Evolutionary conservation across 2,888 invertebrate genomes (phyloP), one percentile per base, ranked within the genome.

Genomic region (Ditula angustiorana): DNA sequence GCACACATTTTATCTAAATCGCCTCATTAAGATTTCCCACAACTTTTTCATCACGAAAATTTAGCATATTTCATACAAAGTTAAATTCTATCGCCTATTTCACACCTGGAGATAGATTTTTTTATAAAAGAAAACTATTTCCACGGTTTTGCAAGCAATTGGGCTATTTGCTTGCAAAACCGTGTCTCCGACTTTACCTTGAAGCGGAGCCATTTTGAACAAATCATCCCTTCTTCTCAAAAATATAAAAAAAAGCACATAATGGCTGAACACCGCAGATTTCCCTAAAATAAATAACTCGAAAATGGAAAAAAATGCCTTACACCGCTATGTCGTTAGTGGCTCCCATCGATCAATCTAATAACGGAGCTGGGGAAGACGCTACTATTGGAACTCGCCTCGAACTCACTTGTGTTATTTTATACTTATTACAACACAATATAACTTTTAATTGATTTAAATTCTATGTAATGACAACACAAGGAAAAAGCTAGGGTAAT

Each of bases 291-390:
- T 64, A 64, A 59, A 64, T 64, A 59, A 59, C 64, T 47, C 28
- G 46, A 64, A 64, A 64, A 59, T 64, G 59, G 35, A 47, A 59
- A 59, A 56, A 63, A 64, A 63, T 58, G 64, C 59, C 53, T 59
- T 64, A 64, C 64, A 64, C 52, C 28, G 64, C 64, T 59, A 53
- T 53, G 64, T 64, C 64, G 64, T 64, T 64, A 64, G 59, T 35
- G 59, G 37, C 28, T 47, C 58, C 64, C 58, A 64, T 64, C 64
- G 64, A 64, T 64, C 64, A 64, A 64, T 64, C 58, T 64, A 64
- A 64, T 64, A 64, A 64, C 63, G 53, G 63, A 64, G 50, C 37
- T 28, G 21, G 59, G 52, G 52, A 24, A 26, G 2, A 21, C 5
- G 2, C 24, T 64, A 59, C 64, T 19, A 11, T 8, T 28, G 52